phyloP scores from a whole-genome alignment of 2,797 vertebrate genomes.

The Fratercula arctica region DNA sequence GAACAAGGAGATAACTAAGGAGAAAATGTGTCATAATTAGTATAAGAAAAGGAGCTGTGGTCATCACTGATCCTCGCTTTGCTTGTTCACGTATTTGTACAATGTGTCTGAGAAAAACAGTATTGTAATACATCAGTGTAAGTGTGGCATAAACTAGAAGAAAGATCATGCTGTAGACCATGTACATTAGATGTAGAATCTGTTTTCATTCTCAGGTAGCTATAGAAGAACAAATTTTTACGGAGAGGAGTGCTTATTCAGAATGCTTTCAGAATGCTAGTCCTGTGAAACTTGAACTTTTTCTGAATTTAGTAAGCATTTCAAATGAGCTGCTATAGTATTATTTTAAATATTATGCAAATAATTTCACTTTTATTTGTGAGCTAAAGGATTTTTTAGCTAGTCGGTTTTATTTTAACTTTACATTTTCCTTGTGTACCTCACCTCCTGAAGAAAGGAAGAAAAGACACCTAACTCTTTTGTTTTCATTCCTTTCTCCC shows the following conservation, averaged over 20 bases:
- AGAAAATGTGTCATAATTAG: fast-evolving
- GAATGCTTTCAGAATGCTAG: fast-evolving
- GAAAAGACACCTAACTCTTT: not conserved
- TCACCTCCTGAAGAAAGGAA: not conserved
- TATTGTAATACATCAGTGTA: fast-evolving
- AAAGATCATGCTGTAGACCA: fast-evolving
- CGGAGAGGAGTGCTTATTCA: not conserved
- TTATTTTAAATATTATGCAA: not conserved
- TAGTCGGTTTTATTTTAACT: not conserved
- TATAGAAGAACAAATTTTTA: not conserved
- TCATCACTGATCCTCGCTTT: fast-evolving
- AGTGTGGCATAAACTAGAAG: fast-evolving
- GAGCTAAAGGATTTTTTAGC: not conserved
- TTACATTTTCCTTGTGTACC: not conserved
- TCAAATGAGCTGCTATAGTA: not conserved
- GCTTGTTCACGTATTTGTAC: fast-evolving
- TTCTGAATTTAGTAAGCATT: not conserved
- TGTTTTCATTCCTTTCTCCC: not conserved
- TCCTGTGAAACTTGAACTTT: not conserved
- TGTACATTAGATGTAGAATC: fast-evolving
- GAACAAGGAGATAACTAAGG: fast-evolving
- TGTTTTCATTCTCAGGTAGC: not conserved
- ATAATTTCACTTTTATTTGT: not conserved
- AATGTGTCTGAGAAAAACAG: not conserved
- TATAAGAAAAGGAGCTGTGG: fast-evolving